These are phyloP conservation scores for Rhynchomys soricoides DNA, from an alignment of 2,113 vertebrate species.

Conservation along the genomic window DNA sequence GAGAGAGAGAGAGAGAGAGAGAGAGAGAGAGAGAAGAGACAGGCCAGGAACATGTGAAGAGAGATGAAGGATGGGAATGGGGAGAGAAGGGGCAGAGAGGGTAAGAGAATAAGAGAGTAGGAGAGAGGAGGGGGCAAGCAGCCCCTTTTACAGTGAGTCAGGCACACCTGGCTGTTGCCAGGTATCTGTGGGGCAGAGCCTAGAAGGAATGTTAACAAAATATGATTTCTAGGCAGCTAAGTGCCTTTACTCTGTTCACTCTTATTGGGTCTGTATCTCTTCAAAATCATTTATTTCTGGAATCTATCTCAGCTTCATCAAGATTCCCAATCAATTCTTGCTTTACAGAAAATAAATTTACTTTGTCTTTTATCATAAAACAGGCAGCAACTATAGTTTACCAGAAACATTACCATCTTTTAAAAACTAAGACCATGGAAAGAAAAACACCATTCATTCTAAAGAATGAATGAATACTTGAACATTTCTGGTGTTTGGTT, in stretches of 20 bases:
- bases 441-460: constrained; percentile 21
- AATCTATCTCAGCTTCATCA: not conserved
- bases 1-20: no score
- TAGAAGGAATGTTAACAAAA: constrained; percentile 4
- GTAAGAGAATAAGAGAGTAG: no score
- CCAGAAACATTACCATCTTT: not conserved
- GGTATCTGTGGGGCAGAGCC: no score
- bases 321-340: not conserved
- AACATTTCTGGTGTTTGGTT: not conserved
- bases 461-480: constrained; percentile 36
- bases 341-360: constrained; percentile 50
- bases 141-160: no score
- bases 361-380: constrained; percentile 11
- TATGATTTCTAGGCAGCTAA: not conserved
- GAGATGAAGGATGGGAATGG: no score
- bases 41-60: no score
- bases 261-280: constrained; percentile 13
- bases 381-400: not conserved
- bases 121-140: no score
- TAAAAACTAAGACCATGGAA: constrained; percentile 29
- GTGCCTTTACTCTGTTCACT: not conserved
- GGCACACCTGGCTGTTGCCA: no score
- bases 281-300: constrained; percentile 42
- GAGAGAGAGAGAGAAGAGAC: no score
- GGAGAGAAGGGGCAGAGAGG: no score